These are phyloP conservation scores for Brachynemurus nebulosus DNA, from an alignment of 2,888 invertebrate species.

Conservation along the genomic window DNA sequence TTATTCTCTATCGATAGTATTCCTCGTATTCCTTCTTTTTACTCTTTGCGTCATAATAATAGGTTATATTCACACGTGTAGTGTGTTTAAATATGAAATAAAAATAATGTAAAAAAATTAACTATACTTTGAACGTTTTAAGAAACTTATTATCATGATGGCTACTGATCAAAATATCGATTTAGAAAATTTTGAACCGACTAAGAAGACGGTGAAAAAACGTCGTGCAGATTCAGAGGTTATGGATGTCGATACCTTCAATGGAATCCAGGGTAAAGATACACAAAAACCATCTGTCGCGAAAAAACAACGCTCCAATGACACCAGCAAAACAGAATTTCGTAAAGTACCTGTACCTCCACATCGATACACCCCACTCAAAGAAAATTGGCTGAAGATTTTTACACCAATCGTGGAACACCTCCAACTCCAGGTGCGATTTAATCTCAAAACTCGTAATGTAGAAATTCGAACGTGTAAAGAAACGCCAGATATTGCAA, in stretches of 20 bases:
- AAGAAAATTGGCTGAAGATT: conserved; percentile 95
- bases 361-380: conserved; percentile 86
- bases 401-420: conserved; percentile 94
- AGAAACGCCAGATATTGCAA: conserved; percentile 71
- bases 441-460: conserved; percentile 80
- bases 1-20: too few species aligned
- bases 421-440: conserved; percentile 82
- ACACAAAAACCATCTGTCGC: conserved; percentile 31
- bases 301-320: conserved; percentile 28
- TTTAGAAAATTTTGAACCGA: conserved; percentile 37
- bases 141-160: too few species aligned
- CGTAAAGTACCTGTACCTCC: conserved; percentile 80
- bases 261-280: conserved; percentile 43
- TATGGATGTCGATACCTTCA: conserved; percentile 55
- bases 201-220: conserved; percentile 36
- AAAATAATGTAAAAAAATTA: too few species aligned
- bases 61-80: too few species aligned
- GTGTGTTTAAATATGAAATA: too few species aligned
- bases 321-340: conserved; percentile 36
- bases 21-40: too few species aligned
- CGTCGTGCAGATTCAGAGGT: conserved; percentile 34
- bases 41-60: too few species aligned
- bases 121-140: too few species aligned
- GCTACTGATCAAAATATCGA: conserved; percentile 34
- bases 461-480: conserved; percentile 65